Evolutionary conservation across 1,140 invertebrate species (phyloP), one percentile per base, ranked within the genome.

Genomic region (Diprion similis): DNA sequence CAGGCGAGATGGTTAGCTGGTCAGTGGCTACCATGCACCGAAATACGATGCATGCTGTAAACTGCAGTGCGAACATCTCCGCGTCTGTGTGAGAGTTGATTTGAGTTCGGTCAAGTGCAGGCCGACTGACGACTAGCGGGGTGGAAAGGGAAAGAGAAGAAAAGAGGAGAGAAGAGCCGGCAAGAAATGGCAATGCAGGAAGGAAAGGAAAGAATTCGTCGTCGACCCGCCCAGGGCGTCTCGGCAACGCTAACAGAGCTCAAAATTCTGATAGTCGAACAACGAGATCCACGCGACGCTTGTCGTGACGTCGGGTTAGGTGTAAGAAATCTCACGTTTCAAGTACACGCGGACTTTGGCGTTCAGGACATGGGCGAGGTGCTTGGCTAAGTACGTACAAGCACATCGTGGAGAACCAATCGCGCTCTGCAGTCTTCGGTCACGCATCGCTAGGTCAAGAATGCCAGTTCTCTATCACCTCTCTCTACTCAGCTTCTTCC

Each of bases 361-460:
- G 24, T 37, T 37, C 24, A 37, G 51, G n/a, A 59, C n/a, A 6
- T 59, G 51, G 51, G 51, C 51, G 51, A 59, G 51, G 51, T 15
- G 11, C 51, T 59, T 59, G 51, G 51, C 24, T 37, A 37, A 37
- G 24, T 37, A 37, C 24, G 2, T 37, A 37, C 24, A 37, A 37
- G 24, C 51, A 59, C n/a, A 59, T 15, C 51, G 51, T 17, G 11
- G 51, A 15, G 51, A 17, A 59, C 51, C 51, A 17, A 59, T 59
- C 51, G 51, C 51, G 51, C 51, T 59, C 51, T 59, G 11, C 51
- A 17, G 51, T 13, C 51, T 59, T 59, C 51, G 51, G 51, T 59
- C 51, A 59, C 51, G 51, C 51, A 59, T 59, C 11, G 51, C 51
- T 59, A 59, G 51, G 51, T 59, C 51, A 59, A 59, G 51, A 59